Evolutionary conservation across 1,140 invertebrate species (phyloP), one percentile per base, ranked within the genome.

Genomic region (Aphaenogaster rudis): DNA sequence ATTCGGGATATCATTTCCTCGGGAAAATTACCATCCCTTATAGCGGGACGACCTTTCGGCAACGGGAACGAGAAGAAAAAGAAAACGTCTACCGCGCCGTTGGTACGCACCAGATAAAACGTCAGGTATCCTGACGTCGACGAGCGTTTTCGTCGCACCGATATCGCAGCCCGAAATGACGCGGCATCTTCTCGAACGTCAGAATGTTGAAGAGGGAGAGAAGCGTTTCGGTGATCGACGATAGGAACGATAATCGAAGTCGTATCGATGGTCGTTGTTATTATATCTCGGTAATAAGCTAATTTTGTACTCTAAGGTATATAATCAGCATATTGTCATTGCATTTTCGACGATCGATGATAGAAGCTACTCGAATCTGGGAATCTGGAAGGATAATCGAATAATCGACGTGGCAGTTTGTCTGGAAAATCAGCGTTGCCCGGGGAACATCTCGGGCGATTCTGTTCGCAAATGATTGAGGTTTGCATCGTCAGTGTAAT

Each of bases 21-120:
- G 74, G 76, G 90, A 91, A 91, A 91, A 91, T 91, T 91, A 91
- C 89, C 90, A 91, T 91, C 90, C 57, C 89, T 80, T 87, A 57
- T 72, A 88, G 72, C 71, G 78, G 50, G 52, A 80, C 90, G 87
- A 91, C 86, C 89, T 69, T 91, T 87, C 67, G 86, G 39, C 54
- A 9, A n/a, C 52, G 63, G 63, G 63, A 72, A 74, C 39, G 86
- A 52, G 36, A 54, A 54, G 76, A 86, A 67, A 78, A 85, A 78
- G 48, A 90, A 64, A 82, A 59, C 66, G 86, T 64, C 85, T 84
- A 72, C 9, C 66, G 63, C 64, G 50, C 8, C 50, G 79, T 86
- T 74, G 88, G 72, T 78, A 59, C 88, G 88, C 63, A 63, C 64
- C 45, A 86, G 89, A 90, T 66, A 88, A 87, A 89, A 90, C 88